Percentiles rank a stretch among this genome's conserved stretches.
These are phyloP conservation scores for Patiria miniata DNA, from an alignment of 35 echinoderm and acorn worm genomes.

Conservation along the genomic window DNA sequence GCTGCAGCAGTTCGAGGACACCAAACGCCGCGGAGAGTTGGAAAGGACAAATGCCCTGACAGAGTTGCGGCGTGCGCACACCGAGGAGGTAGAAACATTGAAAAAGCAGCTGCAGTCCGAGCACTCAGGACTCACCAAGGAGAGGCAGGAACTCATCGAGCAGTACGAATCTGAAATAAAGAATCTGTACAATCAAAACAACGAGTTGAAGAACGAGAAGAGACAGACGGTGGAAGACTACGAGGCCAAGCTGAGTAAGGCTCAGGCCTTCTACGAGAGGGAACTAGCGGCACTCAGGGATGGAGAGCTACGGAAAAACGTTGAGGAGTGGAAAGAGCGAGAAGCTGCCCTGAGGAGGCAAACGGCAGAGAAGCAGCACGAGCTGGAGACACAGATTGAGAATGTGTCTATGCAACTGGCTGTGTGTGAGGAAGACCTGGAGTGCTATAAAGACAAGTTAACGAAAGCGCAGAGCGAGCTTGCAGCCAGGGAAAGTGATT, in stretches of 20 bases:
- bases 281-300: slow-evolving; percentile 79
- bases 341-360: slow-evolving; percentile 66
- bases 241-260: slow-evolving; percentile 85
- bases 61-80: slow-evolving; percentile 61
- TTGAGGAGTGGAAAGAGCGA: slow-evolving; percentile 71
- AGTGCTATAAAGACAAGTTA: slow-evolving; percentile 63
- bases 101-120: slow-evolving; percentile 41
- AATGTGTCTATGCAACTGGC: slow-evolving; percentile 71
- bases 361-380: slow-evolving; percentile 77
- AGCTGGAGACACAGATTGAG: slow-evolving; percentile 65
- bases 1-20: slow-evolving; percentile 80
- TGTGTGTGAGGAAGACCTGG: slow-evolving; percentile 84
- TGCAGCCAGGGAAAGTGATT: slow-evolving; percentile 41
- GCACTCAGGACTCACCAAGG: slow-evolving; percentile 61
- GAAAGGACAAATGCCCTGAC: slow-evolving; percentile 52
- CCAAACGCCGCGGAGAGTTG: slow-evolving; percentile 53
- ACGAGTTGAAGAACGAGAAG: slow-evolving; percentile 62
- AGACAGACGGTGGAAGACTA: slow-evolving; percentile 77
- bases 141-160: slow-evolving; percentile 50
- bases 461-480: slow-evolving; percentile 56
- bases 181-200: slow-evolving; percentile 64
- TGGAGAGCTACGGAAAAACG: slow-evolving; percentile 55
- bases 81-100: slow-evolving; percentile 64
- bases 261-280: slow-evolving; percentile 87
- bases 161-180: slow-evolving; percentile 65